Conservation (phyloP, 2,888 invertebrate genomes). For the Alentia gelatinosa region DNA sequence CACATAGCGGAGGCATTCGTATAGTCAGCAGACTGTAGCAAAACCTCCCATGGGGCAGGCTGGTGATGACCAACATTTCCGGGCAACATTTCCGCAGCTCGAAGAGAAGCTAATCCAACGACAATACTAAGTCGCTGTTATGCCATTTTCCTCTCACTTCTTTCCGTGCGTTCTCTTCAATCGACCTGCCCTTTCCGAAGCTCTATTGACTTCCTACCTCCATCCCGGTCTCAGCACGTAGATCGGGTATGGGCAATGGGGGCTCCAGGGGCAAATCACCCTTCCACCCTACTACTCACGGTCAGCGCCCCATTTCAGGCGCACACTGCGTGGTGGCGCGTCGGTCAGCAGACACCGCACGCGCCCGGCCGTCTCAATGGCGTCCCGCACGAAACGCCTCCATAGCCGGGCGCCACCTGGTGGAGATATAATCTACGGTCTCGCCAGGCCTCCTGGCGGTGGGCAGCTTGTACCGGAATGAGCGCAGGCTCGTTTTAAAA, state of each 20-base stretch:
- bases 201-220: neutral
- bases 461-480: neutral
- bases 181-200: neutral
- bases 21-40: too few relatives aligned
- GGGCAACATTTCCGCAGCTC: too few relatives aligned
- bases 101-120: too few relatives aligned
- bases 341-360: neutral
- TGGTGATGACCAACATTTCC: too few relatives aligned
- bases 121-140: neutral
- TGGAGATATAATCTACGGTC: neutral
- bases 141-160: neutral
- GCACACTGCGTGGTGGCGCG: neutral
- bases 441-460: neutral
- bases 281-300: neutral
- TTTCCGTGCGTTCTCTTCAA: neutral
- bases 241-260: too few relatives aligned
- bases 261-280: neutral
- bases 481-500: neutral
- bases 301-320: neutral
- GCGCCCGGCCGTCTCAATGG: neutral
- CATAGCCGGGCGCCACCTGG: neutral
- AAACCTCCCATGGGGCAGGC: too few relatives aligned
- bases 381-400: neutral
- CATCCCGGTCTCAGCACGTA: neutral
- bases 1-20: too few relatives aligned